These are phyloP conservation scores for Leptinotarsa juncta DNA, from an alignment of 2,888 invertebrate species.

Conservation along the genomic window DNA sequence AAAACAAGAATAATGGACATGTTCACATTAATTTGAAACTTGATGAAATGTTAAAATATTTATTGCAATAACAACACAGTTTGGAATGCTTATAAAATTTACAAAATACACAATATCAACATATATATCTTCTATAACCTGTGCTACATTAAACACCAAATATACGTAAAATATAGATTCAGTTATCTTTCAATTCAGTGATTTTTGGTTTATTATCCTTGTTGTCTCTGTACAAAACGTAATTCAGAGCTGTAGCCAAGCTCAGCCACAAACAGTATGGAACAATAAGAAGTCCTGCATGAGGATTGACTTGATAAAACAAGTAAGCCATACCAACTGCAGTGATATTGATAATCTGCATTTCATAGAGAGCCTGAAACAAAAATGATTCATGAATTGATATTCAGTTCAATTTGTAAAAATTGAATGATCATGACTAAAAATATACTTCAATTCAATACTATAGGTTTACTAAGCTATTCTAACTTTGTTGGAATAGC, in stretches of 20 bases:
- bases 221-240: constrained; percentile 74
- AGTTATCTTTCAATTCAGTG: constrained; percentile 37
- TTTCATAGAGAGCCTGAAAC: constrained; percentile 74
- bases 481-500: background rate
- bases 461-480: too few species aligned
- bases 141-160: background rate
- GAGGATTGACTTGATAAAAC: constrained; percentile 74
- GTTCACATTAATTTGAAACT: background rate
- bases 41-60: background rate
- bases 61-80: background rate
- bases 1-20: background rate
- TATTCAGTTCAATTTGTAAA: too few species aligned
- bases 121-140: constrained; percentile 1
- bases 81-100: constrained; percentile 17
- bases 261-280: constrained; percentile 83
- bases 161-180: background rate
- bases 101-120: constrained; percentile 5
- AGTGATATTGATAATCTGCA: constrained; percentile 70
- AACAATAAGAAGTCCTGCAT: constrained; percentile 75
- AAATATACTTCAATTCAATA: too few species aligned
- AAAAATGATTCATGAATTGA: constrained; percentile 26
- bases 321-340: constrained; percentile 71
- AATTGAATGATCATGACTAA: too few species aligned
- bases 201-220: constrained; percentile 65
- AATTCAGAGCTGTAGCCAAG: constrained; percentile 78